A percentile compares a stretch with the other conserved stretches of the same genome.
These are phyloP conservation scores for Leucoraja ocellata DNA, from an alignment of 2,797 vertebrate species.

Conservation along the genomic window DNA sequence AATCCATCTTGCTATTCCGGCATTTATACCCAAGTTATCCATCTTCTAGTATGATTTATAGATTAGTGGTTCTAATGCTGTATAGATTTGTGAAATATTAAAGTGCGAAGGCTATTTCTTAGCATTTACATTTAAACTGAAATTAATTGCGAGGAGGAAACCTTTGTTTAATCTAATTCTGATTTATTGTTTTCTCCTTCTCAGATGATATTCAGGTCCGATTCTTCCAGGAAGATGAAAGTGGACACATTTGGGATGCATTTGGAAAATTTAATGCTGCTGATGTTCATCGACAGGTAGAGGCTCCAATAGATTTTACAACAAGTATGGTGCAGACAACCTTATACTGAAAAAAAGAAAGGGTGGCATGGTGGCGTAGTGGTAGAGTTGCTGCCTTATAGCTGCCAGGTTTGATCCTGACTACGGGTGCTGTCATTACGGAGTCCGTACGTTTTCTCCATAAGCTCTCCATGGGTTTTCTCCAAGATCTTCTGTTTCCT, in stretches of 20 bases:
- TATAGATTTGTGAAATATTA: not conserved
- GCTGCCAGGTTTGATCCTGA: too few relatives aligned
- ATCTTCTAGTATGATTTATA: not conserved
- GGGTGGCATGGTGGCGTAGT: too few relatives aligned
- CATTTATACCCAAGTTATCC: too few relatives aligned
- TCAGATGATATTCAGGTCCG: conserved; percentile 42
- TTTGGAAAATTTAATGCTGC: conserved; percentile 41
- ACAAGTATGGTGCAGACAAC: not conserved
- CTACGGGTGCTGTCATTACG: too few relatives aligned
- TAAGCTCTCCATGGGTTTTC: too few relatives aligned
- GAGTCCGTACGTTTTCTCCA: too few relatives aligned
- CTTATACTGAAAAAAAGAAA: not conserved
- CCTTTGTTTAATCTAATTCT: not conserved
- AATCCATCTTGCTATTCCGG: too few relatives aligned
- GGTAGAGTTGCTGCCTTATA: too few relatives aligned
- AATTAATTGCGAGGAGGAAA: not conserved
- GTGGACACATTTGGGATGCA: conserved; percentile 39
- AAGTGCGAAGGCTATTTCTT: not conserved
- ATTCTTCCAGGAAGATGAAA: conserved; percentile 40
- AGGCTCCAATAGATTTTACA: not conserved
- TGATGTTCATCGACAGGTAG: conserved; percentile 42
- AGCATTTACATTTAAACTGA: not conserved
- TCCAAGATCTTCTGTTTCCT: too few relatives aligned
- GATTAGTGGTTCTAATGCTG: not conserved
- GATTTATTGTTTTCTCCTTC: not conserved